phyloP scores from a whole-genome alignment of 2,113 vertebrate genomes.

The Dryoscopus gambensis region DNA sequence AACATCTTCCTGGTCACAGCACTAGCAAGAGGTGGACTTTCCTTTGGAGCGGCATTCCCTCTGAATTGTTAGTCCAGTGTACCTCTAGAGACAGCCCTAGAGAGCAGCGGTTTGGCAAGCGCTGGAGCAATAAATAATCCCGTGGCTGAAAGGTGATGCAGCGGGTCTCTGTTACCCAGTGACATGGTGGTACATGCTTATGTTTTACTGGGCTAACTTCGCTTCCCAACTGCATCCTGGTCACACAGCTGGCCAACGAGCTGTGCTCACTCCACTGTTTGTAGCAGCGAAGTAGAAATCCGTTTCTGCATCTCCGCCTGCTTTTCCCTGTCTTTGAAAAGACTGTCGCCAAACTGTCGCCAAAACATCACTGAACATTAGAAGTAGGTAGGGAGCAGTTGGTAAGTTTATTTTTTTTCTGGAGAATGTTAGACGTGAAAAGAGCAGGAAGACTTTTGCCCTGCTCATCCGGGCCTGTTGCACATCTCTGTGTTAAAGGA shows the following conservation, averaged over 20 bases:
- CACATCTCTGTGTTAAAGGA: background rate
- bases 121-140: background rate
- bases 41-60: background rate
- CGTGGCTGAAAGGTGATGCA: background rate
- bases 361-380: background rate
- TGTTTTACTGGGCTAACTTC: background rate
- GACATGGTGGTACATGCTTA: background rate
- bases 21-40: background rate
- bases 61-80: conserved; percentile 19
- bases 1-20: background rate
- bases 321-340: background rate
- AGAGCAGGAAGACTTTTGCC: background rate
- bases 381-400: background rate
- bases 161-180: background rate
- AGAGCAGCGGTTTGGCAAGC: conserved; percentile 1
- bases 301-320: background rate
- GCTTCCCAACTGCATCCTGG: background rate
- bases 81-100: background rate
- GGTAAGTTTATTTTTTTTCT: background rate
- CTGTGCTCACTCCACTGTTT: background rate
- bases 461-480: background rate
- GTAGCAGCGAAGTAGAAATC: background rate
- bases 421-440: background rate
- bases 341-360: background rate
- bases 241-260: background rate